Evolutionary conservation across 2,888 invertebrate genomes (phyloP).

Genomic region (Phoenoteleia sp.): DNA sequence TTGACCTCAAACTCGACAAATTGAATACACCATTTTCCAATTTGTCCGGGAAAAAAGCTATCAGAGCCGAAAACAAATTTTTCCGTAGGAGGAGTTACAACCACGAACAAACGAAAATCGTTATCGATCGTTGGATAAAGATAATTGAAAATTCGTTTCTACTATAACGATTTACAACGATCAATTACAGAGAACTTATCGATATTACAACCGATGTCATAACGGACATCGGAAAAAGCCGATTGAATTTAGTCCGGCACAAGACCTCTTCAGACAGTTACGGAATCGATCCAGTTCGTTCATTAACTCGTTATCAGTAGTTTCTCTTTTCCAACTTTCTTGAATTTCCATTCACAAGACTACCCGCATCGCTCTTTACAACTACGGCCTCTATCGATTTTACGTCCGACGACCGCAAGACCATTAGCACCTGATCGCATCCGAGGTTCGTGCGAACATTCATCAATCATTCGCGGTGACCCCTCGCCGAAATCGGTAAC

Average conservation of each 20-base stretch:
- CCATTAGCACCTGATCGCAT: too few relatives aligned
- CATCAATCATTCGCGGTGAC: background rate
- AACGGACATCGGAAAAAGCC: too few relatives aligned
- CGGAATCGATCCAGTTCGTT: constrained; percentile 43
- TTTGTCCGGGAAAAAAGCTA: background rate
- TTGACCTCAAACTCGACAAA: constrained; percentile 29
- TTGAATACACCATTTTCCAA: background rate
- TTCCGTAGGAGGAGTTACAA: too few relatives aligned
- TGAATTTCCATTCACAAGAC: constrained; percentile 24
- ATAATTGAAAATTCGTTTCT: too few relatives aligned
- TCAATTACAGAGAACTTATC: too few relatives aligned
- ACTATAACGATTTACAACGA: too few relatives aligned
- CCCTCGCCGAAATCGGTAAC: background rate
- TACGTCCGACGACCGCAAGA: too few relatives aligned
- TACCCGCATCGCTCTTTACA: constrained; percentile 14
- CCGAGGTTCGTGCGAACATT: background rate
- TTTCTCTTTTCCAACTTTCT: constrained; percentile 52
- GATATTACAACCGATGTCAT: too few relatives aligned
- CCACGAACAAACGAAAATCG: too few relatives aligned
- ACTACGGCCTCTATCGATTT: background rate
- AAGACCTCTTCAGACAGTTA: constrained; percentile 16
- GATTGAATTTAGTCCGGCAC: too few relatives aligned
- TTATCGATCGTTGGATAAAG: too few relatives aligned
- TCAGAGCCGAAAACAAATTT: too few relatives aligned
- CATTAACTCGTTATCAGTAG: constrained; percentile 28